phyloP scores from a whole-genome alignment of 2,888 invertebrate species.

The Heliconius aoede region DNA sequence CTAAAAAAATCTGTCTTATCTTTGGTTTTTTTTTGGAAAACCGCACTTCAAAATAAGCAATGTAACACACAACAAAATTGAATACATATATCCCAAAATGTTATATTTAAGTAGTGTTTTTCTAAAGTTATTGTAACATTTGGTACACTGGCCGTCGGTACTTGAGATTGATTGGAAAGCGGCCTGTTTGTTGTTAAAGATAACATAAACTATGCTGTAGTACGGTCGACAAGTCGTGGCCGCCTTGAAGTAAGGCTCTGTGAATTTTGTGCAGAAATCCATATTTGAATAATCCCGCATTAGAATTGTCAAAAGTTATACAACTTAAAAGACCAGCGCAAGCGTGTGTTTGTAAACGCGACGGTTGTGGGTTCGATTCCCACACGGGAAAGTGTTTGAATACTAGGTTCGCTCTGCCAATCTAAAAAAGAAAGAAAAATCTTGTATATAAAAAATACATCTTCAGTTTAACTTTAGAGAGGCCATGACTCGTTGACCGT shows the following conservation, averaged over 20 bases:
- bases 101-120: conserved; percentile 25
- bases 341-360: not conserved
- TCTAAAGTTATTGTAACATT: conserved; percentile 64
- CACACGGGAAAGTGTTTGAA: not conserved
- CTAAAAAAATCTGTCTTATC: too few relatives aligned
- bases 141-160: conserved; percentile 58
- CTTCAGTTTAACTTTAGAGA: not conserved
- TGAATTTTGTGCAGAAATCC: too few relatives aligned
- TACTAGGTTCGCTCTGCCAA: not conserved
- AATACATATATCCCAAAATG: not conserved
- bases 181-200: conserved; percentile 73
- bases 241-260: not conserved
- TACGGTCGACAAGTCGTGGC: not conserved
- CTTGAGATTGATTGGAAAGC: conserved; percentile 80
- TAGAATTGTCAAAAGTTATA: too few relatives aligned
- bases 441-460: not conserved
- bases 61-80: not conserved
- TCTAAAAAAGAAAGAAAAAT: too few relatives aligned
- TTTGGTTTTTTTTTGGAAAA: too few relatives aligned
- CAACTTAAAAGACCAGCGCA: too few relatives aligned
- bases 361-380: not conserved
- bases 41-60: not conserved
- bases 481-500: not conserved
- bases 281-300: too few relatives aligned
- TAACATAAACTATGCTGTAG: conserved; percentile 55